Evolutionary conservation across 2,113 vertebrate genomes (phyloP).

Genomic region (Tiliqua scincoides): DNA sequence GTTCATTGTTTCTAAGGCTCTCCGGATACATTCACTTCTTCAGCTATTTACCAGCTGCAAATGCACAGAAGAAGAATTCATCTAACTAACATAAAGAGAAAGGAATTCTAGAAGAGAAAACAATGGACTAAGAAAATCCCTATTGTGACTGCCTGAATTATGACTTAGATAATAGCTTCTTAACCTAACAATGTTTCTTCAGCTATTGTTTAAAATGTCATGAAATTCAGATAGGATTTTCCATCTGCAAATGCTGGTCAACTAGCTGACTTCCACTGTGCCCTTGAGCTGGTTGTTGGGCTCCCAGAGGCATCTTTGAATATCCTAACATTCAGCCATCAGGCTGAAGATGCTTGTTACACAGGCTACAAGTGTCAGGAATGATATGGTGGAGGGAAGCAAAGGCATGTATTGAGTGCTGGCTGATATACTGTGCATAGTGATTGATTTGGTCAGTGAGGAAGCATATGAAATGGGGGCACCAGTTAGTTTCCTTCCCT

Average conservation of each 20-base stretch:
- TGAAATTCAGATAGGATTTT: background rate
- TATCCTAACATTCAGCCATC: background rate
- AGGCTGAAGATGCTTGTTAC: background rate
- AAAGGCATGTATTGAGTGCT: background rate
- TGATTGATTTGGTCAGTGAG: too few relatives aligned
- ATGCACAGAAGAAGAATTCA: background rate
- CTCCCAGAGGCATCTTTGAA: background rate
- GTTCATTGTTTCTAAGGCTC: constrained; percentile 41
- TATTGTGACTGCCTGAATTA: constrained; percentile 50
- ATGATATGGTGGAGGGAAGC: background rate
- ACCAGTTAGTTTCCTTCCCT: too few relatives aligned
- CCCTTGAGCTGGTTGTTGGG: background rate
- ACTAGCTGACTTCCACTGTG: background rate
- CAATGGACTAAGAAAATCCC: constrained; percentile 39
- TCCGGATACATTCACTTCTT: background rate
- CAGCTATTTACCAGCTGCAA: constrained; percentile 16
- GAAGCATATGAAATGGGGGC: too few relatives aligned
- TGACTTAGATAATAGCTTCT: constrained; percentile 41
- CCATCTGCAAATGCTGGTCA: background rate
- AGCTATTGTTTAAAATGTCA: background rate
- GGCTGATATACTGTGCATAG: too few relatives aligned
- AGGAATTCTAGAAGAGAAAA: constrained; percentile 44
- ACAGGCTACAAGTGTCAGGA: background rate
- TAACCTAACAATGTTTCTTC: constrained; percentile 9
- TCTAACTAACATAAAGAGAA: constrained; percentile 32